Percentiles rank a stretch among this genome's conserved stretches.
Conservation (phyloP, 2,888 invertebrate species). For the Cenopis cana region DNA sequence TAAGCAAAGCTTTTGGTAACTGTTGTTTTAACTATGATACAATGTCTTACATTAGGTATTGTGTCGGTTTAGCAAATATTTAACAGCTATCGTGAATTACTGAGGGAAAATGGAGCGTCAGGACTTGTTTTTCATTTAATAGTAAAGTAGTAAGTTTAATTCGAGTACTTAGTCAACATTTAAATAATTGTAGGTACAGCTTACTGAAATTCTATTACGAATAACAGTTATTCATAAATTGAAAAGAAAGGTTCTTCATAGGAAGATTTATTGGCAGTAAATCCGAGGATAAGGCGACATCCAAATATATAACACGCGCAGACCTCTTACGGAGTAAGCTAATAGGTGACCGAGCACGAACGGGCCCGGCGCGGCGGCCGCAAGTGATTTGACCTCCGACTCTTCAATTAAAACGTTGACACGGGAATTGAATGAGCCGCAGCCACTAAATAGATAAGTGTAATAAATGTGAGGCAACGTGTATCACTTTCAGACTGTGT, state of each 20-base stretch:
- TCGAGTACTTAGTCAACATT: background rate
- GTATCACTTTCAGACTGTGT: conserved; percentile 43
- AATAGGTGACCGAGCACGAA: conserved; percentile 41
- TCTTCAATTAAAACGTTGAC: conserved; percentile 78
- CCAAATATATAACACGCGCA: conserved; percentile 10
- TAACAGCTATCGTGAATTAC: conserved; percentile 12
- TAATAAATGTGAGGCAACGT: conserved; percentile 43
- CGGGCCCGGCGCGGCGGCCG: conserved; percentile 61
- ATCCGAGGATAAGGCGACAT: background rate
- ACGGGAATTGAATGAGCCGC: conserved; percentile 47
- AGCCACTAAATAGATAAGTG: conserved; percentile 43
- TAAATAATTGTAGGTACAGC: background rate
- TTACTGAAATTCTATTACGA: background rate
- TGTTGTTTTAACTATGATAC: conserved; percentile 55
- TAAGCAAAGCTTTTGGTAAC: conserved; percentile 67
- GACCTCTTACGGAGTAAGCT: conserved; percentile 31
- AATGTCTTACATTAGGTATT: conserved; percentile 47
- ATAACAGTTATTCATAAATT: background rate
- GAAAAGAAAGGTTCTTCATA: no score
- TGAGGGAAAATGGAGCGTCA: background rate
- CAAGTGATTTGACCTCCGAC: conserved; percentile 85
- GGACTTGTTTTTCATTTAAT: background rate
- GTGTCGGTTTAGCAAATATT: conserved; percentile 36
- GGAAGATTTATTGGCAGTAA: background rate
- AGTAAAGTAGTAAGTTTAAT: background rate